Conservation (phyloP, 1,140 invertebrate genomes). For the Drosophila kikkawai region DNA sequence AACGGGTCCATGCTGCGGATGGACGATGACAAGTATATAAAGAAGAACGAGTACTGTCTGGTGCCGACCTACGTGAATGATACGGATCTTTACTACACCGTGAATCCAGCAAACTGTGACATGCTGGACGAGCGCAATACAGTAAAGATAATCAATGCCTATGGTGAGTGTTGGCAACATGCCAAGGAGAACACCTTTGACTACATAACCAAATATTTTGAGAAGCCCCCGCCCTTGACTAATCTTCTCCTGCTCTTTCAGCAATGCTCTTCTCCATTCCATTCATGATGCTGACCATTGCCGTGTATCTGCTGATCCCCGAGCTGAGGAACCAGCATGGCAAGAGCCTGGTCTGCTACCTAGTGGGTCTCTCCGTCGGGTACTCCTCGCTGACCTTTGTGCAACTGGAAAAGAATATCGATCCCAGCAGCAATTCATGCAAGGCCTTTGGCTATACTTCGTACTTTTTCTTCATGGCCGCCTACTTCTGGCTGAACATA, state of each 20-base stretch:
- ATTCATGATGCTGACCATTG: conserved; percentile 89
- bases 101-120: conserved; percentile 78
- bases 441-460: conserved; percentile 86
- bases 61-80: conserved; percentile 58
- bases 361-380: conserved; percentile 87
- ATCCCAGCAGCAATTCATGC: conserved; percentile 43
- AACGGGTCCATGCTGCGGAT: conserved; percentile 69
- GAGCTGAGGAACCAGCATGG: conserved; percentile 91
- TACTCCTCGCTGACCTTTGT: conserved; percentile 87
- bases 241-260: conserved; percentile 37
- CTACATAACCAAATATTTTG: neutral
- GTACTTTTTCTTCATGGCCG: conserved; percentile 91
- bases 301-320: conserved; percentile 90
- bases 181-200: too few species aligned
- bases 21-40: conserved; percentile 57
- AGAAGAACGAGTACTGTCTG: conserved; percentile 74
- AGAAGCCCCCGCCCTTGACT: too few species aligned
- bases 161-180: conserved; percentile 45
- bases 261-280: conserved; percentile 90
- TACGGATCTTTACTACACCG: conserved; percentile 55
- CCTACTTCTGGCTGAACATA: conserved; percentile 92
- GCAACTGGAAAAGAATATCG: conserved; percentile 81
- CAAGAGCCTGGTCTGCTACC: conserved; percentile 90
- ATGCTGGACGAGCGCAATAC: conserved; percentile 48
- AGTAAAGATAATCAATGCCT: conserved; percentile 77